Percentiles rank a stretch among this genome's conserved stretches.
Evolutionary conservation across 23 tunicate species (phyloP).

Genomic region (Corella eumyota): DNA sequence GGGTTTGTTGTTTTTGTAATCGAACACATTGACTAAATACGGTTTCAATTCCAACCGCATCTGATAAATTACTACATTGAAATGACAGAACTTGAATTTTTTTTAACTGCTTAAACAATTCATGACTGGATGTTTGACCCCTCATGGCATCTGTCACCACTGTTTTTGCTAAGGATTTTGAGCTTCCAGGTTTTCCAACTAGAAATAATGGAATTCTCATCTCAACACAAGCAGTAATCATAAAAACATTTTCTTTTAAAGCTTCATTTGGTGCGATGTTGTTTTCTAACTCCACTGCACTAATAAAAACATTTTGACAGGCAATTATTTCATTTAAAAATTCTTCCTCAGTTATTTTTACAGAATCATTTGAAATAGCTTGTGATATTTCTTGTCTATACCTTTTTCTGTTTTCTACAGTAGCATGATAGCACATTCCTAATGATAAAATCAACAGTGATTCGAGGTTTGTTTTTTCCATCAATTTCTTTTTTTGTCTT

Average conservation of each 20-base stretch:
- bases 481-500: constrained; percentile 1
- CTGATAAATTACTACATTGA: constrained; percentile 62
- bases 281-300: constrained; percentile 17
- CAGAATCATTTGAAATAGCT: neutral
- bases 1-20: constrained; percentile 34
- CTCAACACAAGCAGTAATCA: constrained; percentile 59
- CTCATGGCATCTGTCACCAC: constrained; percentile 49
- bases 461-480: neutral
- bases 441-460: constrained; percentile 35
- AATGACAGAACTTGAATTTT: constrained; percentile 51
- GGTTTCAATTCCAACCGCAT: constrained; percentile 53
- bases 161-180: constrained; percentile 73
- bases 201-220: constrained; percentile 65
- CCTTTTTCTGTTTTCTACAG: constrained; percentile 12
- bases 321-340: constrained; percentile 31
- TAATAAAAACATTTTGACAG: constrained; percentile 40
- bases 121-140: constrained; percentile 22
- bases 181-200: constrained; percentile 73
- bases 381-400: constrained; percentile 12
- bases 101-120: constrained; percentile 27
- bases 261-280: constrained; percentile 62
- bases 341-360: constrained; percentile 4
- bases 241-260: constrained; percentile 56
- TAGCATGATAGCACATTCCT: constrained; percentile 56
- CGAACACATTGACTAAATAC: constrained; percentile 65